Evolutionary conservation across 2,888 invertebrate genomes (phyloP).

Genomic region (Sminthurides aquaticus): DNA sequence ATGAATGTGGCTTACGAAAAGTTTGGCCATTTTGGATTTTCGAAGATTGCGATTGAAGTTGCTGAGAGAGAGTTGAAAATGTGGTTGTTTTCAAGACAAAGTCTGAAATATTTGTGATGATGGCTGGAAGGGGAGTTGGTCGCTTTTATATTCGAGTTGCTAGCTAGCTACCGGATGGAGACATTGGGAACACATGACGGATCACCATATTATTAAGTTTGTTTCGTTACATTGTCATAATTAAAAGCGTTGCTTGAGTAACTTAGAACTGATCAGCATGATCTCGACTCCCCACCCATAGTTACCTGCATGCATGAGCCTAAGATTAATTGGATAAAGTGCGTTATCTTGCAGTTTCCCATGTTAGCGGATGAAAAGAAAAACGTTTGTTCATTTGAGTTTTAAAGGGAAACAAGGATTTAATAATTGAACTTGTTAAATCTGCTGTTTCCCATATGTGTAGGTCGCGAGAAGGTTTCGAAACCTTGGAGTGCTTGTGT

Average conservation of each 20-base stretch:
- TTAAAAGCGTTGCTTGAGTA: background rate
- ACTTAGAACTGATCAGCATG: background rate
- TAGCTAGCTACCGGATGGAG: slow-evolving; percentile 5
- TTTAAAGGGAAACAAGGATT: no score
- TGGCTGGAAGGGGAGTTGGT: background rate
- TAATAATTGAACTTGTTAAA: no score
- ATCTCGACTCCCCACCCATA: background rate
- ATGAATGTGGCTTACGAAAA: slow-evolving; percentile 12
- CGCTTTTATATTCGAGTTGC: slow-evolving; percentile 3
- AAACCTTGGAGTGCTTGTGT: no score
- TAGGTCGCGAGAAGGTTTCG: no score
- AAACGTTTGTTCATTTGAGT: no score
- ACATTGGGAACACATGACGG: background rate
- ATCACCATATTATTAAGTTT: slow-evolving; percentile 4
- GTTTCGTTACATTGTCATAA: background rate
- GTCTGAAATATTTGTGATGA: slow-evolving; percentile 2
- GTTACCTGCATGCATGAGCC: background rate
- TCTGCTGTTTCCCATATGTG: no score
- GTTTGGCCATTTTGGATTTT: slow-evolving; percentile 7
- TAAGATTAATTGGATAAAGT: background rate
- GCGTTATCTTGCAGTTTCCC: background rate
- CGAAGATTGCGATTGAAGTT: background rate
- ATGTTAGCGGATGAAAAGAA: no score
- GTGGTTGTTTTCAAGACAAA: background rate
- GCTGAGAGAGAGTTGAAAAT: background rate